These are phyloP conservation scores for Zaprionus ghesquierei DNA, from an alignment of 1,140 invertebrate species.

Conservation along the genomic window DNA sequence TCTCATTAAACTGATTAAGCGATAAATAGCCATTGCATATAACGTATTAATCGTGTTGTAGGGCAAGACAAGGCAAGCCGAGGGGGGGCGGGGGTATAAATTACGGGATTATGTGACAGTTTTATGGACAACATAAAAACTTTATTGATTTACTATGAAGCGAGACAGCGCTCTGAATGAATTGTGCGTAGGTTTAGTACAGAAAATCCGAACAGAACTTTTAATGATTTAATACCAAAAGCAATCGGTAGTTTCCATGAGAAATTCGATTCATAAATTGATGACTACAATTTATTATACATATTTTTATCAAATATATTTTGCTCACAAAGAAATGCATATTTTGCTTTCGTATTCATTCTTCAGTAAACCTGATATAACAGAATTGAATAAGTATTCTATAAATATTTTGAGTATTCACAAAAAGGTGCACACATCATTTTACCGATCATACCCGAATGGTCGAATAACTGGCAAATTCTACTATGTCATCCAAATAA, in stretches of 20 bases:
- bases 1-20: conserved; percentile 63
- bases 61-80: background rate
- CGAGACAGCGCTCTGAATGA: background rate
- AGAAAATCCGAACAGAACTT: background rate
- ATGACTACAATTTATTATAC: background rate
- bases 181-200: background rate
- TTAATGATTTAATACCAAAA: background rate
- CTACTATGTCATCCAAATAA: background rate
- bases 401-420: background rate
- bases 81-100: conserved; percentile 21
- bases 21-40: conserved; percentile 56
- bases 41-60: conserved; percentile 38
- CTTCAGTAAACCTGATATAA: conserved; percentile 8
- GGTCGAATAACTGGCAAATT: conserved; percentile 1
- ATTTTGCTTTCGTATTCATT: conserved; percentile 3
- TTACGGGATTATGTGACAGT: conserved; percentile 57
- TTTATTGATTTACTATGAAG: conserved; percentile 46
- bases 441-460: conserved; percentile 1
- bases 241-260: background rate
- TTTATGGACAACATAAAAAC: conserved; percentile 56
- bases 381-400: background rate
- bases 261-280: background rate
- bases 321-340: background rate
- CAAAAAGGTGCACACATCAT: conserved; percentile 22
- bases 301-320: background rate